Percentiles rank a stretch among this genome's conserved stretches.
These are phyloP conservation scores for Ctena decussata DNA, from an alignment of 2,888 invertebrate species.

Conservation along the genomic window DNA sequence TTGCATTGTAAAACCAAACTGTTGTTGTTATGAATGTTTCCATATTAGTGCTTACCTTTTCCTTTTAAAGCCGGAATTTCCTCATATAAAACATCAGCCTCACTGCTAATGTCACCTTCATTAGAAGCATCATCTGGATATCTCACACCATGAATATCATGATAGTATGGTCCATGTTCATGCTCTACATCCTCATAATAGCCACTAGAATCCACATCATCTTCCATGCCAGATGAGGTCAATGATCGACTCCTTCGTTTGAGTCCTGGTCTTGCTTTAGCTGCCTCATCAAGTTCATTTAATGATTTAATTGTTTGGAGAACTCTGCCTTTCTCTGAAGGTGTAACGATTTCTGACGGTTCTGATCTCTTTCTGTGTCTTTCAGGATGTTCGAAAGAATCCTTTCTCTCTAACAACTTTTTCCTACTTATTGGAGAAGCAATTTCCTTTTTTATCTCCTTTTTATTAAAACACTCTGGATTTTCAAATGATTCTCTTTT, in stretches of 20 bases:
- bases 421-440: slow-evolving; percentile 41
- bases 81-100: slow-evolving; percentile 60
- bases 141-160: slow-evolving; percentile 32
- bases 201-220: slow-evolving; percentile 45
- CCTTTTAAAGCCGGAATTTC: slow-evolving; percentile 50
- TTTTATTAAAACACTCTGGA: slow-evolving; percentile 37
- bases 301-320: slow-evolving; percentile 55
- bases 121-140: slow-evolving; percentile 52
- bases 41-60: no score
- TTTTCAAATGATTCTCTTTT: slow-evolving; percentile 63
- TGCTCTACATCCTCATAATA: slow-evolving; percentile 52
- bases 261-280: slow-evolving; percentile 46
- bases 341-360: slow-evolving; percentile 43
- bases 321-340: slow-evolving; percentile 51
- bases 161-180: slow-evolving; percentile 26
- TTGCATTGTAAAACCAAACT: no score
- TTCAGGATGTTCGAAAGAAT: slow-evolving; percentile 61
- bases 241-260: slow-evolving; percentile 49
- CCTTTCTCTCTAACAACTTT: slow-evolving; percentile 49
- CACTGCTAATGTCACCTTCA: slow-evolving; percentile 67
- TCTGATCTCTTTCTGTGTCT: slow-evolving; percentile 40
- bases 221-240: slow-evolving; percentile 48
- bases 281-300: slow-evolving; percentile 59
- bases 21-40: no score
- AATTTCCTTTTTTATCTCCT: slow-evolving; percentile 40